These are phyloP conservation scores for Amphiprion ocellaris DNA, from an alignment of 2,113 vertebrate species.

Conservation along the genomic window DNA sequence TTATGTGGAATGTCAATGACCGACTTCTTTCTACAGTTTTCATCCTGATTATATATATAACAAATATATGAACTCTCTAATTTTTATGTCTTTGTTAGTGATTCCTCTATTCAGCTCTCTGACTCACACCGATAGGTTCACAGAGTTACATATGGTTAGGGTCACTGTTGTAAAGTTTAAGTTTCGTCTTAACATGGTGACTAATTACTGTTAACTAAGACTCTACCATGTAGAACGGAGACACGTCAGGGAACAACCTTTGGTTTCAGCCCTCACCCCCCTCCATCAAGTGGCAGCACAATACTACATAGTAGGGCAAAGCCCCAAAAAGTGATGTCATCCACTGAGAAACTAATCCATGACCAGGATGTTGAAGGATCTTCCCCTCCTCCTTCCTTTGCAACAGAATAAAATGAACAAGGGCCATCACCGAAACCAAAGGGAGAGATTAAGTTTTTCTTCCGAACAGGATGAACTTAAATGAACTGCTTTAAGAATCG, in stretches of 20 bases:
- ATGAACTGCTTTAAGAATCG: conserved; percentile 48
- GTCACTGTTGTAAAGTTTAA: too few species aligned
- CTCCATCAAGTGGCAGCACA: conserved; percentile 56
- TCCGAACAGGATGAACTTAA: conserved; percentile 39
- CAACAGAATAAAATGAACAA: conserved; percentile 37
- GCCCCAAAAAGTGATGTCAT: conserved; percentile 73
- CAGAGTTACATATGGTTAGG: too few species aligned
- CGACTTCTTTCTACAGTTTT: too few species aligned
- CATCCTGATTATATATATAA: too few species aligned
- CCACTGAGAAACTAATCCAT: conserved; percentile 65
- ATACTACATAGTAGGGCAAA: conserved; percentile 58
- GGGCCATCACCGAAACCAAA: conserved; percentile 44
- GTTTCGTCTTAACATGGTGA: too few species aligned
- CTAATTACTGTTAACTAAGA: too few species aligned
- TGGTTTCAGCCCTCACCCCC: background rate
- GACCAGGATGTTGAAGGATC: conserved; percentile 63
- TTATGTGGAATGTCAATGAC: background rate
- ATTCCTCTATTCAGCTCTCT: background rate
- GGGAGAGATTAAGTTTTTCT: conserved; percentile 49
- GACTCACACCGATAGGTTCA: background rate
- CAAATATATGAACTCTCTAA: too few species aligned
- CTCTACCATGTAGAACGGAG: background rate
- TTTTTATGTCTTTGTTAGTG: too few species aligned
- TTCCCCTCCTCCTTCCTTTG: conserved; percentile 50
- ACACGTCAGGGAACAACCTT: background rate